These are phyloP conservation scores for Hydractinia echinata DNA, from an alignment of 30 jellyfish, hydroid and myxozoan species.

Conservation along the genomic window DNA sequence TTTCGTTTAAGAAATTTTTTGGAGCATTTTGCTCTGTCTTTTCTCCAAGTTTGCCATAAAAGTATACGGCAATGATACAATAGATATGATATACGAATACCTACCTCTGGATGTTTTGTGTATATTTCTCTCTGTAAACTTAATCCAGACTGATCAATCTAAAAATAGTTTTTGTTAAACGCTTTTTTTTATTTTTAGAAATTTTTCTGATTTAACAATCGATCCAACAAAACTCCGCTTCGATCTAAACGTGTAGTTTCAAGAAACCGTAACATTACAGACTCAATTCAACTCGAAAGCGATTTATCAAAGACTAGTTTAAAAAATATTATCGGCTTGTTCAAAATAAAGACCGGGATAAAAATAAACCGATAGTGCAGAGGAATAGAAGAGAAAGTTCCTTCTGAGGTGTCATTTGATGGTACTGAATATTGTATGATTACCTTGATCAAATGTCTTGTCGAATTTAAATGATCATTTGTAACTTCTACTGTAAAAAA, in stretches of 20 bases:
- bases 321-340: no score
- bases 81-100: not conserved
- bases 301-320: no score
- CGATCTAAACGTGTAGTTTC: not conserved
- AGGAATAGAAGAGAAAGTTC: no score
- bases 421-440: no score
- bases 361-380: no score
- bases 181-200: not conserved
- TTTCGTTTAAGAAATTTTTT: no score
- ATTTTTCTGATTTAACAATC: not conserved
- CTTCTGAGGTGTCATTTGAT: no score
- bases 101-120: slow-evolving; percentile 45
- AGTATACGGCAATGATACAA: not conserved
- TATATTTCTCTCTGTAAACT: slow-evolving; percentile 93
- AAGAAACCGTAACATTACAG: not conserved
- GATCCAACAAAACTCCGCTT: not conserved
- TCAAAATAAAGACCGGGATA: no score
- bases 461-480: slow-evolving; percentile 90
- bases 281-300: no score
- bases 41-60: not conserved
- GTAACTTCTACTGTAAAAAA: slow-evolving; percentile 91
- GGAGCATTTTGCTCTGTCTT: not conserved
- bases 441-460: slow-evolving; percentile 88
- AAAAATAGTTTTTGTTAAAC: not conserved
- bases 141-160: slow-evolving; percentile 97